These are phyloP conservation scores for Pomatorhinus ruficollis DNA, from an alignment of 2,113 vertebrate species.

Conservation along the genomic window DNA sequence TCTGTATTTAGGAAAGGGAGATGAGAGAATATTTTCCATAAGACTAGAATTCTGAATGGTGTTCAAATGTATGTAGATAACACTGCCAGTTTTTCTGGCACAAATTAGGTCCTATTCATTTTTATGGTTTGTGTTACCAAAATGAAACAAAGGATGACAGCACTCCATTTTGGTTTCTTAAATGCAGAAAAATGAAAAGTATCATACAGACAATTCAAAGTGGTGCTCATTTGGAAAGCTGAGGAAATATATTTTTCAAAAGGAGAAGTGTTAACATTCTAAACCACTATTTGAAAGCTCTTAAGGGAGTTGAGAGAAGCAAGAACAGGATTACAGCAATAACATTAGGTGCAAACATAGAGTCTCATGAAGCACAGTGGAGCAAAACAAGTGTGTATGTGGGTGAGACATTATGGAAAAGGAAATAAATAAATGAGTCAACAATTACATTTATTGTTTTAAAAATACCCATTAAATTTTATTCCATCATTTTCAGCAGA, in stretches of 20 bases:
- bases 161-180: neutral
- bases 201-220: neutral
- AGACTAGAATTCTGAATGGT: neutral
- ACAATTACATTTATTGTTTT: neutral
- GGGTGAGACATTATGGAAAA: neutral
- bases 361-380: neutral
- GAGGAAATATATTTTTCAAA: neutral
- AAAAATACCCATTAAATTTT: neutral
- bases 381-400: neutral
- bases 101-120: conserved; percentile 6
- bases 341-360: neutral
- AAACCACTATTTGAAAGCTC: neutral
- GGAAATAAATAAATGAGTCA: conserved; percentile 9
- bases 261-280: neutral
- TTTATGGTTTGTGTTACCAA: neutral
- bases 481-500: neutral
- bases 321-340: neutral
- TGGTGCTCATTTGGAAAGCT: neutral
- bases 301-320: neutral
- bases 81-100: neutral
- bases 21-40: neutral
- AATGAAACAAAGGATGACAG: neutral
- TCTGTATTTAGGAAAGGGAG: neutral
- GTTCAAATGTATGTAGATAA: neutral
- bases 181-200: neutral